Evolutionary conservation across 2,888 invertebrate genomes (phyloP), one percentile per base, ranked within the genome.

Genomic region (Microplitis manilae): DNA sequence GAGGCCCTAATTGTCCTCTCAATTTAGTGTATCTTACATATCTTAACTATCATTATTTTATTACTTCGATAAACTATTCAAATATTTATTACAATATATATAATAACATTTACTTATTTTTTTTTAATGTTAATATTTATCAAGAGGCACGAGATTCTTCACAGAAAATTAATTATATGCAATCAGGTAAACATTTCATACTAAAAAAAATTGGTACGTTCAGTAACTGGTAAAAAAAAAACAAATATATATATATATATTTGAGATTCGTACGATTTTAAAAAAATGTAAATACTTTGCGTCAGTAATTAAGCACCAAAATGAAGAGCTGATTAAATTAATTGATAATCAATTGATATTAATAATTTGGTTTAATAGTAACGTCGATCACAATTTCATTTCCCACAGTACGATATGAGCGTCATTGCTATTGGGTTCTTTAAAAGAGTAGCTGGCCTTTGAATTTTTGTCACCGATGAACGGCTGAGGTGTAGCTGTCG

Each of bases 401-500:
- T 97, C 97, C 97, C 97, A 97, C 70, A 97, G 93, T 80, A 97
- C 94, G 85, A 97, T 94, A 90, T 97, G 96, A 15, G 97, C 96
- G 92, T 96, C 96, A 86, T 93, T 95, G 80, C 94, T 94, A 89
- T 96, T 96, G 68, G 94, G 94, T 79, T 94, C 94, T 69, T 92
- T 92, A 62, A 92, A 81, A 15, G 84, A 81, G 79, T 86, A 87
- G 15, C 83, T 83, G 15, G 87, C 86, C 73, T 87, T 90, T 39
- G 86, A 86, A 79, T 82, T 86, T 77, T 87, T 89, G 39, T 90
- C 91, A 6, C 60, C 68, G 17, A 73, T 50, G 15, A 74, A 74
- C 17, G 74, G 74, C 38, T 70, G 74, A 30, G 70, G 74, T 13
- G 65, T 50, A 41, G 15, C 15, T 1, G 69, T 8, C 13, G 50